Evolutionary conservation across 1,140 invertebrate genomes (phyloP).

Genomic region (Ditylenchus dipsaci): DNA sequence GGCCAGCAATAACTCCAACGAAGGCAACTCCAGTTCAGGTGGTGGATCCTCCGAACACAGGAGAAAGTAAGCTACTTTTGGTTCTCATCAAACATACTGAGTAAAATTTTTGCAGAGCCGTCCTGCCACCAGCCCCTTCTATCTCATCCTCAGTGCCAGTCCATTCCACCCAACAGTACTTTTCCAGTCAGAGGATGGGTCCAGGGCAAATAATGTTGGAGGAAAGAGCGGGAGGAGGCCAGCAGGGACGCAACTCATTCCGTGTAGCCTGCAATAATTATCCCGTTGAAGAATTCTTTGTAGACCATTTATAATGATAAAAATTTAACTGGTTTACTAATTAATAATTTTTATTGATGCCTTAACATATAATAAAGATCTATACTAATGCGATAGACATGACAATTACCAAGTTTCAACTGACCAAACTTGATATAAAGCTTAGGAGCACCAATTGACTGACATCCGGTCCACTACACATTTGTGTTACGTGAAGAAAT

Average conservation of each 20-base stretch:
- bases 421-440: too few species aligned
- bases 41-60: conserved; percentile 42
- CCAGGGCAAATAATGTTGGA: not conserved
- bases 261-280: not conserved
- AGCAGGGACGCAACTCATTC: not conserved
- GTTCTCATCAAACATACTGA: not conserved
- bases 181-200: not conserved
- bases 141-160: not conserved
- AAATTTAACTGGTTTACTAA: too few species aligned
- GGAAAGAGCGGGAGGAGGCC: not conserved
- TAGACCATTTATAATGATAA: not conserved
- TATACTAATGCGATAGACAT: too few species aligned
- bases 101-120: conserved; percentile 5
- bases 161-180: conserved; percentile 3
- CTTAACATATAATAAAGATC: too few species aligned
- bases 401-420: too few species aligned
- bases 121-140: conserved; percentile 24
- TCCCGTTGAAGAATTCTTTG: not conserved
- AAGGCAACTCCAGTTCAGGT: conserved; percentile 38
- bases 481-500: too few species aligned
- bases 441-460: too few species aligned
- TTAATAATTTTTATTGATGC: not conserved
- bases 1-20: conserved; percentile 47
- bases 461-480: too few species aligned
- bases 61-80: conserved; percentile 28